A percentile compares a stretch with the other conserved stretches of the same genome.
phyloP scores from a whole-genome alignment of 2,113 vertebrate species.

The Aptenodytes patagonicus region DNA sequence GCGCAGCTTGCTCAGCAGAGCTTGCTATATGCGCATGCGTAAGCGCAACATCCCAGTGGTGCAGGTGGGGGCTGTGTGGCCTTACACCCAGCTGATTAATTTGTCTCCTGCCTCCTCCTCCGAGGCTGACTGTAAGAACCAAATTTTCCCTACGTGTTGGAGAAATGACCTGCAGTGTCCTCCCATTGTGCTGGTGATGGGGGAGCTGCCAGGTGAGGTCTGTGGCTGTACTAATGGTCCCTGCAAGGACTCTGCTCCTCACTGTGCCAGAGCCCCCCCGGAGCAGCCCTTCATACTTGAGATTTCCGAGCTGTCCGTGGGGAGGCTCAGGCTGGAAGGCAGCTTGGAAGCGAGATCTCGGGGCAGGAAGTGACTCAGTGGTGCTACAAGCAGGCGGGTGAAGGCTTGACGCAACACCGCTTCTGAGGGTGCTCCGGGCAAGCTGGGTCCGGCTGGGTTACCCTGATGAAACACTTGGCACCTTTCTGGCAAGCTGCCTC shows the following conservation, averaged over 20 bases:
- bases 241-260: not conserved
- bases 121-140: not conserved
- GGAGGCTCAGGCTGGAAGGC: not conserved
- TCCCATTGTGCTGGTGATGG: not conserved
- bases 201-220: not conserved
- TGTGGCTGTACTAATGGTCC: not conserved
- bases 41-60: not conserved
- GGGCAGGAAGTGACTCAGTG: slow-evolving; percentile 29
- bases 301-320: rapidly evolving
- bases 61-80: not conserved
- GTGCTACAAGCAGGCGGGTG: not conserved
- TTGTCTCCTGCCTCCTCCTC: not conserved
- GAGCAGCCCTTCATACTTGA: not conserved
- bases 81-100: not conserved
- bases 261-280: rapidly evolving
- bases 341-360: not conserved
- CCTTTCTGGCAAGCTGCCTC: not conserved
- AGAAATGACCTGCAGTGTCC: not conserved
- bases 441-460: not conserved
- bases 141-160: not conserved
- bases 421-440: not conserved
- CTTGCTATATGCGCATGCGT: rapidly evolving
- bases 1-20: not conserved
- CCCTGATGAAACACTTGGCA: not conserved
- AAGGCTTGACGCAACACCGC: not conserved